Evolutionary conservation across 2,888 invertebrate species (phyloP).

Genomic region (Drosophila leonis): DNA sequence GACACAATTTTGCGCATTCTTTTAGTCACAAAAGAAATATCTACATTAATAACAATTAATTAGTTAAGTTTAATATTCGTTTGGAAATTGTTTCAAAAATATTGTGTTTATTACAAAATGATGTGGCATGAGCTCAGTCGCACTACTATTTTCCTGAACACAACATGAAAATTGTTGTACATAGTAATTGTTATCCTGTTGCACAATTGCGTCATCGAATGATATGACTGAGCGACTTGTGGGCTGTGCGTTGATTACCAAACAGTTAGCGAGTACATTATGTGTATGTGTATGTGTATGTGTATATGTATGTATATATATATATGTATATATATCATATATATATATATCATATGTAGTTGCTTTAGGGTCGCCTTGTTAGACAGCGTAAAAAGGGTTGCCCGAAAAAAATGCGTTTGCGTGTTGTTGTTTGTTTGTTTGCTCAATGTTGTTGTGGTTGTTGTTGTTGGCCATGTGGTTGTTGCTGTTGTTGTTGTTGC

Average conservation of each 20-base stretch:
- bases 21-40: too few species aligned
- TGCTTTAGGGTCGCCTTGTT: slow-evolving; percentile 22
- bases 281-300: background rate
- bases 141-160: too few species aligned
- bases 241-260: slow-evolving; percentile 7
- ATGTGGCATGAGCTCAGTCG: too few species aligned
- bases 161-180: background rate
- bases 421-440: slow-evolving; percentile 45
- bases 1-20: too few species aligned
- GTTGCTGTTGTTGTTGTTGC: slow-evolving; percentile 60
- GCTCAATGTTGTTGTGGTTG: slow-evolving; percentile 41
- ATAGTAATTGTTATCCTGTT: slow-evolving; percentile 1
- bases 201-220: slow-evolving; percentile 13
- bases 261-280: slow-evolving; percentile 1
- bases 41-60: too few species aligned
- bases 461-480: slow-evolving; percentile 16
- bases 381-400: slow-evolving; percentile 69
- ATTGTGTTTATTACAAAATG: too few species aligned
- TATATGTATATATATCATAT: slow-evolving; percentile 5
- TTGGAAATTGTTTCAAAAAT: too few species aligned
- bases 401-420: slow-evolving; percentile 68
- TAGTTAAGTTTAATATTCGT: too few species aligned
- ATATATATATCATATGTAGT: slow-evolving; percentile 10
- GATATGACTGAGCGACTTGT: background rate
- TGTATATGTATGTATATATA: slow-evolving; percentile 14